Conservation (phyloP, 2,888 invertebrate species). For the Apamea epomidion region DNA sequence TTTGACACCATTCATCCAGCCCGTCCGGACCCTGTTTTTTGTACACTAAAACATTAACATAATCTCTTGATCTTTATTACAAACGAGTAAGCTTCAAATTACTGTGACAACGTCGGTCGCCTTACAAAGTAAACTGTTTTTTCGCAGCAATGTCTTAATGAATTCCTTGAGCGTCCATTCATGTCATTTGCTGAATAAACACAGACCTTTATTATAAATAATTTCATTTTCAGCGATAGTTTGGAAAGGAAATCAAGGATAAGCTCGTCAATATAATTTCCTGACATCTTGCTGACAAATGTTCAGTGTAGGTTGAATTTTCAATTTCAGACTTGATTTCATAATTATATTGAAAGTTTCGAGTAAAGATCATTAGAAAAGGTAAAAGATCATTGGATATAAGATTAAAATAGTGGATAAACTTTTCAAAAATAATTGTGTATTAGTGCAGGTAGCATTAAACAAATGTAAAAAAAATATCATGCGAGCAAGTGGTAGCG, state of each 20-base stretch:
- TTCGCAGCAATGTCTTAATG: conserved; percentile 86
- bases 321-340: neutral
- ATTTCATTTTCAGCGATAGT: conserved; percentile 74
- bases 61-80: conserved; percentile 55
- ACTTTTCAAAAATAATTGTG: neutral
- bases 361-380: neutral
- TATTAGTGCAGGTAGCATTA: too few species aligned
- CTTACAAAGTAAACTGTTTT: conserved; percentile 69
- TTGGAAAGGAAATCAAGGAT: conserved; percentile 72
- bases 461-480: conserved; percentile 50
- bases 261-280: conserved; percentile 19
- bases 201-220: conserved; percentile 84
- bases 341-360: neutral
- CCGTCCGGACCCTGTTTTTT: conserved; percentile 79
- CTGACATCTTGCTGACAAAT: conserved; percentile 16
- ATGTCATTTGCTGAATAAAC: conserved; percentile 88
- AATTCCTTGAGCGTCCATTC: conserved; percentile 86
- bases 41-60: conserved; percentile 37
- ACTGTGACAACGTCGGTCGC: conserved; percentile 10
- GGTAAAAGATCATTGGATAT: neutral
- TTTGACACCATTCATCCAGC: conserved; percentile 89
- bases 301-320: too few species aligned
- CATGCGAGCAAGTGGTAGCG: conserved; percentile 71
- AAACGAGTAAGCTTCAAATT: conserved; percentile 64
- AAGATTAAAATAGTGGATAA: neutral